phyloP scores from a whole-genome alignment of 1,140 invertebrate genomes.

The Trachymyrmex septentrionalis region DNA sequence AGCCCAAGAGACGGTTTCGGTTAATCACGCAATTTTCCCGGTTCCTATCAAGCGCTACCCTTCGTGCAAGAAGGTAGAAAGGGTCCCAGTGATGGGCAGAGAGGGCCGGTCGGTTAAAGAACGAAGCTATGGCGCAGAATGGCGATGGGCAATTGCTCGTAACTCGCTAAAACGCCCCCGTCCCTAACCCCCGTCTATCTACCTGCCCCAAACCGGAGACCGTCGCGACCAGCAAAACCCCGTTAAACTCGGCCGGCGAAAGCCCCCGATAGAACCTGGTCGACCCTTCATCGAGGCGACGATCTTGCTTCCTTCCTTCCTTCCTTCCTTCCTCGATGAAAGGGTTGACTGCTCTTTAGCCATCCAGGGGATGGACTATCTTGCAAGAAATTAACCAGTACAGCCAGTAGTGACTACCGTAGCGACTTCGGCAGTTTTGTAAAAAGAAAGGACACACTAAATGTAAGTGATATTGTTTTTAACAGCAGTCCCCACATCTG shows the following conservation, averaged over 20 bases:
- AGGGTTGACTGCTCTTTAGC: constrained; percentile 35
- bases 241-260: constrained; percentile 74
- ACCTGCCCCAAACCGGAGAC: constrained; percentile 68
- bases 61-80: constrained; percentile 53
- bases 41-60: constrained; percentile 72
- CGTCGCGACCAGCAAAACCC: constrained; percentile 78
- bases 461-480: constrained; percentile 5
- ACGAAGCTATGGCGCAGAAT: constrained; percentile 78
- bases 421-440: background rate
- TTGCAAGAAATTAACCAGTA: constrained; percentile 69
- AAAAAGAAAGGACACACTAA: background rate
- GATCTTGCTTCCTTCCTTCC: constrained; percentile 74
- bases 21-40: constrained; percentile 80
- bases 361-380: constrained; percentile 13
- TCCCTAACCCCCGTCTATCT: constrained; percentile 8
- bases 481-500: background rate
- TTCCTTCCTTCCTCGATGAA: constrained; percentile 59
- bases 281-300: constrained; percentile 74
- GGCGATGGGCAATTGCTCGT: constrained; percentile 83
- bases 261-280: constrained; percentile 71
- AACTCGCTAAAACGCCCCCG: constrained; percentile 73
- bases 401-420: constrained; percentile 50
- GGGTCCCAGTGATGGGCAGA: constrained; percentile 61
- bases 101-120: constrained; percentile 74
- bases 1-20: constrained; percentile 75